Conservation (phyloP, 2,797 vertebrate genomes). For the Apogon talboti region DNA sequence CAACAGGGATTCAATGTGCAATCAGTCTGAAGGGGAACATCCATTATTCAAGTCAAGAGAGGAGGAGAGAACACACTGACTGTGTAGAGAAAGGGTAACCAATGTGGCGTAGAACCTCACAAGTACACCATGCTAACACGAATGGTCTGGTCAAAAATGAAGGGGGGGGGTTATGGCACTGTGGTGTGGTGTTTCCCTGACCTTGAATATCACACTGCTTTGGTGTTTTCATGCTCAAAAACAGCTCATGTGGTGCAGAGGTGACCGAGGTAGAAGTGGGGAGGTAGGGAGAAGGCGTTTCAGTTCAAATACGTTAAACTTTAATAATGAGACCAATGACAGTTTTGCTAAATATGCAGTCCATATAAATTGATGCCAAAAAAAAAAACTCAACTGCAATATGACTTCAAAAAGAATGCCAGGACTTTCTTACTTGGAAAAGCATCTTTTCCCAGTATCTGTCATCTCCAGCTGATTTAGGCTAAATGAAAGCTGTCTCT, state of each 20-base stretch:
- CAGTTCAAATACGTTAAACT: not conserved
- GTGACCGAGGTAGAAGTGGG: slow-evolving; percentile 8
- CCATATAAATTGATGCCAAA: slow-evolving; percentile 5
- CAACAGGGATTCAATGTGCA: slow-evolving; percentile 58
- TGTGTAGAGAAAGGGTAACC: slow-evolving; percentile 40
- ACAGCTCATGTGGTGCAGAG: slow-evolving; percentile 24
- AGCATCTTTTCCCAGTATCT: not conserved
- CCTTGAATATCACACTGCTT: slow-evolving; percentile 37
- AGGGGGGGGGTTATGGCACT: not conserved
- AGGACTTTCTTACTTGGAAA: not conserved
- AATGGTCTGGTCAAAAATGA: slow-evolving; percentile 19
- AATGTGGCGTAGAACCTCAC: slow-evolving; percentile 33
- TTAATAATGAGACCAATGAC: no score
- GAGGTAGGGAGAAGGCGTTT: no score
- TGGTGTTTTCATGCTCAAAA: slow-evolving; percentile 18
- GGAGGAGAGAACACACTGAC: slow-evolving; percentile 51
- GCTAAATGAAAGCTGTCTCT: slow-evolving; percentile 13
- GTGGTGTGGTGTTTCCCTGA: slow-evolving; percentile 22
- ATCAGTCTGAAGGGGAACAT: slow-evolving; percentile 67
- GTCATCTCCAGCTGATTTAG: slow-evolving; percentile 10
- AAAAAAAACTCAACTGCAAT: not conserved
- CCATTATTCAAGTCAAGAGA: slow-evolving; percentile 70
- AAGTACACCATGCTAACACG: slow-evolving; percentile 16
- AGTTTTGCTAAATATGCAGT: not conserved
- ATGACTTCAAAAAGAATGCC: not conserved